Base-by-base conservation (phyloP, 2,888 invertebrate species). In the Labia minor region DNA sequence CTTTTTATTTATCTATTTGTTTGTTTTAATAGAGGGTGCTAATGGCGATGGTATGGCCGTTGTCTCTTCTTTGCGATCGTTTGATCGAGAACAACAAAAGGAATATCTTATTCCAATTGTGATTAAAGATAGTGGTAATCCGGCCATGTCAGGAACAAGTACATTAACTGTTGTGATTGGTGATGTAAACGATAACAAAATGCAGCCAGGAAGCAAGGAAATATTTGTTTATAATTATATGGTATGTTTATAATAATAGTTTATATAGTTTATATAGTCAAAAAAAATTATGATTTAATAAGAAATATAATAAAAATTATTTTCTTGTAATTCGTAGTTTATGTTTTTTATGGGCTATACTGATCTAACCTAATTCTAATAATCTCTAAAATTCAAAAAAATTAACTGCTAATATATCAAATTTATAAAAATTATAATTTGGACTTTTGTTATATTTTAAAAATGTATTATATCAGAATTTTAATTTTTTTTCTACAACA, bases 11-110 rank as follows among this genome's bases (percentile, higher is more conserved):
- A 49, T 49, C 2, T 49, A 11, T 49, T 62, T 63, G 61, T 69
- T 64, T 62, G 69, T 65, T 71, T 72, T n/a, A 77, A 37, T 83
- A 89, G 89, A 94, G 85, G 95, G 95, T 71, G 95, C 95, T 65
- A 95, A 95, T 75, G 95, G 95, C 64, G 95, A 96, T 76, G 98
- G 98, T 61, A 95, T 95, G 89, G 98, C 97, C 64, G 92, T 94
- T 65, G 92, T 99, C n/a, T 92, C 92, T 1, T 95, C 97, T 0
- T 82, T 95, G 37, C 83, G 92, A 70, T 90, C 91, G 11, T 97
- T 98, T 78, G 95, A 97, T 76, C 85, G 98, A 70, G 97, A 98
- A 79, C 90, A 92, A 75, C 92, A 94, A 76, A 97, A 97, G 77
- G 95, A 95, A 78, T 95, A 95, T 77, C 85, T 94, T 73, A 92